Conservation (phyloP, 2,888 invertebrate species). For the Heliconius erato region DNA sequence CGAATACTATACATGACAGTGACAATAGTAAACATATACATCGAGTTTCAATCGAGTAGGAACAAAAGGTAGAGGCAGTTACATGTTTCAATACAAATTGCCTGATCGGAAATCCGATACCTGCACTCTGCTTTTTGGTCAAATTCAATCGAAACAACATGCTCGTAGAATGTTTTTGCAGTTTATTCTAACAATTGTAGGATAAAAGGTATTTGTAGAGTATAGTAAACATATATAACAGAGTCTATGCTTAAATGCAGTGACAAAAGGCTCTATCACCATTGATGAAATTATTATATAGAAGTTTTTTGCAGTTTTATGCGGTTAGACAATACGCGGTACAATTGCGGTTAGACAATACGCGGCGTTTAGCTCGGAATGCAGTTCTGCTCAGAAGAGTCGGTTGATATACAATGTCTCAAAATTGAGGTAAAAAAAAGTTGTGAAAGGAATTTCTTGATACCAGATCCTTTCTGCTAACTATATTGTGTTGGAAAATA, state of each 20-base stretch:
- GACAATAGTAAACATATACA: background rate
- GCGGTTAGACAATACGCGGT: background rate
- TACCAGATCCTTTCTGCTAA: background rate
- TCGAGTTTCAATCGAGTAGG: background rate
- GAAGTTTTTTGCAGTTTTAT: background rate
- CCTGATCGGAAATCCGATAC: conserved; percentile 31
- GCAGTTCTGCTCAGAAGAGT: too few relatives aligned
- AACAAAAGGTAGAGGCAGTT: conserved; percentile 5
- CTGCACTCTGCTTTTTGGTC: conserved; percentile 30
- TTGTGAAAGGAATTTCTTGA: background rate
- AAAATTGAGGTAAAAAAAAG: too few relatives aligned
- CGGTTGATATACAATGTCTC: too few relatives aligned
- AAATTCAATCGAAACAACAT: conserved; percentile 47
- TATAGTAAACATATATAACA: background rate
- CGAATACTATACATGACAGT: background rate
- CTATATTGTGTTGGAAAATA: background rate
- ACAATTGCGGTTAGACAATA: background rate
- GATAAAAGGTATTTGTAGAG: conserved; percentile 1
- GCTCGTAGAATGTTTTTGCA: conserved; percentile 26
- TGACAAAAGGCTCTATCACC: background rate
- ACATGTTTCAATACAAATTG: conserved; percentile 21
- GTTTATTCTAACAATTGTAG: conserved; percentile 37
- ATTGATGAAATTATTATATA: background rate
- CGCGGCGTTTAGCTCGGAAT: background rate
- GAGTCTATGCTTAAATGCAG: background rate